Base-by-base conservation (phyloP, 2,113 vertebrate species). In the Sceloporus undulatus region DNA sequence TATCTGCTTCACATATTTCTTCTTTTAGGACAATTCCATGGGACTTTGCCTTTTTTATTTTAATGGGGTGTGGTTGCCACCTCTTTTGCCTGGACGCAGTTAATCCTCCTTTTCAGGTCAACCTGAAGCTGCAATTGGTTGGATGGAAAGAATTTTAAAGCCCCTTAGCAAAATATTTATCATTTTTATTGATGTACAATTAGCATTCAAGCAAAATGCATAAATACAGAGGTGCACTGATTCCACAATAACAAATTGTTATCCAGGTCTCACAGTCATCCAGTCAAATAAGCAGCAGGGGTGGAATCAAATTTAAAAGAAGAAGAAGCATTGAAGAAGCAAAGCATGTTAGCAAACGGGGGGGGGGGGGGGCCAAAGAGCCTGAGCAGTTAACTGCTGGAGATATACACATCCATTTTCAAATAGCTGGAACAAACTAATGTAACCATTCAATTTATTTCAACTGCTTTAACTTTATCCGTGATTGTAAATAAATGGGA, bases 291-390 rank as follows among this genome's bases (percentile, higher is more conserved):
- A 80, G 1, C 7, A 80, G 18, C 9, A 2, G 92, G 81, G 25
- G 7, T 42, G n/a, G 27, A 92, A 86, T 89, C 84, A 25, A 93
- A 88, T 80, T 59, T 7, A 54, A 34, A 34, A 34, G 34, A 34
- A 34, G 34, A 34, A 34, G 34, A 34, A 34, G 34, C 88, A 80
- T 0, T 56, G 38, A 11, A 1, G 23, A 56, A 71, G 40, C 1
- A n/a, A 5, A 4, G 0, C 23, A 5, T 82, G 65, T 89, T 89
- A 89, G 66, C 16, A 74, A 23, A 34, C 34, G 1, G 5, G 81
- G 0, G 0, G 4, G 78, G 87, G 29, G 18, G 68, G 1, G 90
- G n/a, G n/a, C n/a, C 56, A 88, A 4, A 86, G 7, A 56, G 85
- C 62, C 4, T 70, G 11, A 42, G 81, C 85, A 74, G 1, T 73